Evolutionary conservation across 2,888 invertebrate species (phyloP), one percentile per base, ranked within the genome.

Genomic region (Coleophora flavipennella): DNA sequence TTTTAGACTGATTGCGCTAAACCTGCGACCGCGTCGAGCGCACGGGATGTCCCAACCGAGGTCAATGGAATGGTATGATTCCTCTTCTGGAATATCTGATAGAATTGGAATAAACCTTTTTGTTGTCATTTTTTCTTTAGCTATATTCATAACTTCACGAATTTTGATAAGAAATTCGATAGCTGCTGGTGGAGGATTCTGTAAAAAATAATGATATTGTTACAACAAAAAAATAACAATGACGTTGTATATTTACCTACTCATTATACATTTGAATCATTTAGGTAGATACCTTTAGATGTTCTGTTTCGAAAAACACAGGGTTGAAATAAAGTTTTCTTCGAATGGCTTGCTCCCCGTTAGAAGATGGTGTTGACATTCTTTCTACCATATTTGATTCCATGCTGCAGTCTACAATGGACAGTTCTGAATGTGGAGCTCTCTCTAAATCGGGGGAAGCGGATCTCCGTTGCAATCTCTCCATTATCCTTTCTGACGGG

Each of bases 121-220:
- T 1, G 90, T 85, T 7, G 90, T 87, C 91, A 95, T 94, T 75
- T 95, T 95, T 52, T 92, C 92, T 66, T 94, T 95, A 6, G 96
- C 95, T 35, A 95, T 90, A 11, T 91, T 87, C 67, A 96, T 95
- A 13, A 96, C 94, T 84, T 95, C 95, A 14, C 96, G 89, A 49
- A 96, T 93, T 85, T 95, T 95, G 3, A 89, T 86, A 35, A 96
- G 85, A 70, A 96, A 96, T 62, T 96, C 96, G 43, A 95, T 80
- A 11, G 96, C 96, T 40, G 95, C 94, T 38, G 95, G 94, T 12
- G 96, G 96, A 33, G 96, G 96, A 52, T 93, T 89, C 92, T 94
- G 77, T 33, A 87, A 86, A 41, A 41, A 39, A 7, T 25, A 33
- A 26, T 29, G 4, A n/a, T 9, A 29, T 29, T 6, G 10, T 29